A percentile compares a stretch with the other conserved stretches of the same genome.
These are phyloP conservation scores for Helicolenus hilgendorfi DNA, from an alignment of 2,797 vertebrate species.

Conservation along the genomic window DNA sequence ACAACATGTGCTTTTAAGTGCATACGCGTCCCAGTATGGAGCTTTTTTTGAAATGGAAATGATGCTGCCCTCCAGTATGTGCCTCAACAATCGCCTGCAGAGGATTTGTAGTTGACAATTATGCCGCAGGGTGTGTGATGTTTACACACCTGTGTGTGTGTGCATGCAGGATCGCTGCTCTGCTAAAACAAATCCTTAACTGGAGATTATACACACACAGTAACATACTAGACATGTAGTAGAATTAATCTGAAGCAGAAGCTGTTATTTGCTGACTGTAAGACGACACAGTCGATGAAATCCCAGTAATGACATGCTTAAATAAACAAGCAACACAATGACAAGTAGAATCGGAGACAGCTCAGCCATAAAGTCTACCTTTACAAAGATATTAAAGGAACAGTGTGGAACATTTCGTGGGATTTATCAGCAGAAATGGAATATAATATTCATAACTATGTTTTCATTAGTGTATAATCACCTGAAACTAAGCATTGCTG, in stretches of 20 bases:
- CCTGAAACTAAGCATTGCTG: too few species aligned
- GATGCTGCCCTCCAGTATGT: slow-evolving; percentile 24
- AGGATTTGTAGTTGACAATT: slow-evolving; percentile 62
- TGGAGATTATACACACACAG: slow-evolving; percentile 33
- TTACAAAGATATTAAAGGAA: not conserved
- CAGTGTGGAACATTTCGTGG: not conserved
- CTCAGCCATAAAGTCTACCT: not conserved
- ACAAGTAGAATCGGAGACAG: not conserved
- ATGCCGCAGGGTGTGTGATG: slow-evolving; percentile 37
- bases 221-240: slow-evolving; percentile 1
- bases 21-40: slow-evolving; percentile 7
- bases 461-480: not conserved
- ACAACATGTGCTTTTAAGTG: slow-evolving; percentile 21
- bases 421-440: not conserved
- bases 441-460: not conserved
- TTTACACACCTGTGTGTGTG: slow-evolving; percentile 46
- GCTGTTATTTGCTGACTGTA: not conserved
- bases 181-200: slow-evolving; percentile 45
- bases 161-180: not conserved
- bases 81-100: slow-evolving; percentile 60
- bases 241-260: slow-evolving; percentile 34
- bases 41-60: slow-evolving; percentile 85
- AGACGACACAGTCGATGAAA: not conserved
- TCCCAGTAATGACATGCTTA: not conserved
- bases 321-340: slow-evolving; percentile 14